These are phyloP conservation scores for Orchestia grillus DNA, from an alignment of 1,140 invertebrate genomes.

Conservation along the genomic window DNA sequence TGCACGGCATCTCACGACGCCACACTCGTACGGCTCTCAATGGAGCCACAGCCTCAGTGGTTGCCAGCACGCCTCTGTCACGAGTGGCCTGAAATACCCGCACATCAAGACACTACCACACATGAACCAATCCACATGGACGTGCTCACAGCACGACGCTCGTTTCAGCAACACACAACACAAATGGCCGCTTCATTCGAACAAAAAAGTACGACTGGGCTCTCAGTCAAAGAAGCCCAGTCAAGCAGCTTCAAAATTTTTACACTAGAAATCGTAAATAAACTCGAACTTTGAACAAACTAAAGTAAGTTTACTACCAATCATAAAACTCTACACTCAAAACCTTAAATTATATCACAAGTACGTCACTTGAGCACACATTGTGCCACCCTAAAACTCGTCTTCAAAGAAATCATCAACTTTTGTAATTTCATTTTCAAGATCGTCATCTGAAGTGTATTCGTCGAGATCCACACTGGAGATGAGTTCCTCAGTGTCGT, in stretches of 20 bases:
- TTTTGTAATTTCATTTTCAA: constrained; percentile 1
- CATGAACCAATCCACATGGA: background rate
- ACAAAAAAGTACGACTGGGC: background rate
- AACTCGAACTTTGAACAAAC: background rate
- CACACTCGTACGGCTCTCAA: too few species aligned
- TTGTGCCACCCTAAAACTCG: background rate
- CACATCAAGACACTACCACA: background rate
- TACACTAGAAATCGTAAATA: background rate
- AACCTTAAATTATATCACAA: constrained; percentile 51
- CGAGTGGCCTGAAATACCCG: background rate
- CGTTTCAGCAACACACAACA: background rate
- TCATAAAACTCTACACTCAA: background rate
- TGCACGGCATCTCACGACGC: background rate
- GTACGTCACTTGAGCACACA: background rate
- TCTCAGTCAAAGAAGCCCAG: background rate
- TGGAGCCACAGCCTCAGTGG: too few species aligned
- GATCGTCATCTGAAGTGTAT: background rate
- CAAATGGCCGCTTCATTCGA: background rate
- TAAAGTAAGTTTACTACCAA: background rate
- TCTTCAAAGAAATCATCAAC: constrained; percentile 40
- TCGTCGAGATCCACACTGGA: constrained; percentile 2
- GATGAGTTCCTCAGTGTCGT: background rate
- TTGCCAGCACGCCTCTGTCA: background rate
- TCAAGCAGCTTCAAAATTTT: background rate
- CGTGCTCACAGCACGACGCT: background rate